Conservation (phyloP, 92 coral and sea anemone genomes). For the Phenganax marumi region DNA sequence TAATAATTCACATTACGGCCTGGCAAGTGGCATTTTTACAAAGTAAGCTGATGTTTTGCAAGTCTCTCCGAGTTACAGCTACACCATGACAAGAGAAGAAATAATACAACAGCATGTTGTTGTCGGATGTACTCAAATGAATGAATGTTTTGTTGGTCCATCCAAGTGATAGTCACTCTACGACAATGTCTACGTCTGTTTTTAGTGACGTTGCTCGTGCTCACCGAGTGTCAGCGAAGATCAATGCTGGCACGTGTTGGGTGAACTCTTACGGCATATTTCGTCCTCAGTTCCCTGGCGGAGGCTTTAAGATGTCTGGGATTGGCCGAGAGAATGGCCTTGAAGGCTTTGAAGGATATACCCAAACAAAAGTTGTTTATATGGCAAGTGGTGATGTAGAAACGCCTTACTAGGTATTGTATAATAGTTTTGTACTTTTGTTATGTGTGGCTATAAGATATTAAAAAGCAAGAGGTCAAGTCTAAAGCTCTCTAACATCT, state of each 20-base stretch:
- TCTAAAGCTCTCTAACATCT: no score
- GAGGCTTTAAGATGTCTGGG: constrained; percentile 98
- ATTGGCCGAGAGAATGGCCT: constrained; percentile 90
- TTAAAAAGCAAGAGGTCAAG: no score
- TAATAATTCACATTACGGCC: constrained; percentile 77
- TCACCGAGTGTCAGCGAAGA: constrained; percentile 75
- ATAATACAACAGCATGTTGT: no score
- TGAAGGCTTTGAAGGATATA: constrained; percentile 73
- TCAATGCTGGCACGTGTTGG: constrained; percentile 93
- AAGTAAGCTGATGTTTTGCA: constrained; percentile 49
- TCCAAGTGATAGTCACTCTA: background rate
- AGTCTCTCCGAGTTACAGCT: no score
- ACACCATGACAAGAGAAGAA: no score
- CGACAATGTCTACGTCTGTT: background rate
- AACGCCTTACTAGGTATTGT: constrained; percentile 64
- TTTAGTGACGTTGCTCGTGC: constrained; percentile 81
- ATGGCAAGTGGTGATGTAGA: constrained; percentile 91
- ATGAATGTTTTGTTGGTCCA: background rate
- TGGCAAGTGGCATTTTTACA: constrained; percentile 93
- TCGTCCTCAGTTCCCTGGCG: constrained; percentile 86
- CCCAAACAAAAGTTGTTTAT: constrained; percentile 89
- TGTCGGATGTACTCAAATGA: no score
- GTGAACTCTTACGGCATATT: constrained; percentile 77
- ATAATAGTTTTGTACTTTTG: no score
- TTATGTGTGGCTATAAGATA: no score